Base-by-base conservation (phyloP, 2,888 invertebrate species). In the Coelinius sp. region DNA sequence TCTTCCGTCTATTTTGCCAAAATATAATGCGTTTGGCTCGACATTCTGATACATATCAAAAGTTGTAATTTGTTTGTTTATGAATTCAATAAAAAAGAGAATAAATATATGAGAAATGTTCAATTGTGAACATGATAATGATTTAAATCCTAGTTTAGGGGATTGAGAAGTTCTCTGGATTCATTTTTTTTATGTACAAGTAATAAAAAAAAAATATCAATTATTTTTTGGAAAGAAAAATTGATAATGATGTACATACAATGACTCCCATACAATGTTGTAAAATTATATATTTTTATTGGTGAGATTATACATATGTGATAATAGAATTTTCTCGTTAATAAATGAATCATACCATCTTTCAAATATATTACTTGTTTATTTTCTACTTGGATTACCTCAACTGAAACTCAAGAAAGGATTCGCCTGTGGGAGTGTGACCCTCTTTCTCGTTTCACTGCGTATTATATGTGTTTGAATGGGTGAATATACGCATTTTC, bases 241-340 rank as follows among this genome's bases (percentile, higher is more conserved):
- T 20, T 12, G 12, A 22, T 35, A 27, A 78, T 77, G 68, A 78
- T 77, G 79, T 66, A 78, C 78, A 77, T 78, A 80, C 70, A 70
- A 79, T 67, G 74, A 41, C 73, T n/a, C 77, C 73, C 73, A 73
- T 76, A 73, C 70, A 63, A 78, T 77, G 74, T 76, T 75, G 78
- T 76, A 78, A 75, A 75, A 75, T 75, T 77, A 75, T 77, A 78
- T 78, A 78, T 78, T 81, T 80, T 78, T 79, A 79, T 77, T 78
- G 77, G 76, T 76, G 74, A 77, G 77, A 78, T 78, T 80, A 73
- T 76, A 64, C 73, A 76, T 70, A 79, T 80, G 79, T 82, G 82
- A 83, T 82, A 81, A 79, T 77, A 80, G 77, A 79, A 76, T 74
- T 70, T 79, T 75, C 79, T 79, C 78, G 63, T 63, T 6, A 63